These are phyloP conservation scores for Sardinella longiceps DNA, from an alignment of 2,797 vertebrate species.

Conservation along the genomic window DNA sequence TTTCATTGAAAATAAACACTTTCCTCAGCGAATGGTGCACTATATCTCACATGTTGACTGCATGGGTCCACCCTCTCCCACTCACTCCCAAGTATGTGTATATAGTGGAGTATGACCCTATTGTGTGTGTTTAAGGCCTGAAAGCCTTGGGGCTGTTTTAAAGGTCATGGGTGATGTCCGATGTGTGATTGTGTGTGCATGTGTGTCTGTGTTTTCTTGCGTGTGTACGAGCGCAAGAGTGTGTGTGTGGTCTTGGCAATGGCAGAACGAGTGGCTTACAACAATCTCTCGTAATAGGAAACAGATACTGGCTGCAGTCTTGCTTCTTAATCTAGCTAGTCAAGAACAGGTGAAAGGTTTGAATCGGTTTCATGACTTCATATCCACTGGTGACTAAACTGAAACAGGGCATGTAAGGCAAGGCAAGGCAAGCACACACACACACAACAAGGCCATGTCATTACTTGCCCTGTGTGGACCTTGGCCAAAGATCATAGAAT, in stretches of 20 bases:
- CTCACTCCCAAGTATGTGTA: neutral
- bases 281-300: slow-evolving; percentile 14
- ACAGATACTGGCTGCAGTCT: neutral
- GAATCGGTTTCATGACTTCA: neutral
- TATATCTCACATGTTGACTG: neutral
- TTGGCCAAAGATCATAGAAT: no score
- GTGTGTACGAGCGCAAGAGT: neutral
- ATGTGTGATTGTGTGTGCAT: slow-evolving; percentile 20
- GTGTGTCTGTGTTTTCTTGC: slow-evolving; percentile 3
- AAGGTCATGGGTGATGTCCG: slow-evolving; percentile 25
- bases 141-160: neutral
- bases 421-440: no score
- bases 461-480: neutral
- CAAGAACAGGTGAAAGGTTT: neutral
- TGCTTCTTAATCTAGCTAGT: neutral
- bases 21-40: neutral
- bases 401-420: neutral
- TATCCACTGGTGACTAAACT: neutral
- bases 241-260: slow-evolving; percentile 16
- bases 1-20: slow-evolving; percentile 26
- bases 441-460: neutral
- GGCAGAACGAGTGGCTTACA: neutral
- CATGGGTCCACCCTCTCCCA: neutral
- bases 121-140: slow-evolving; percentile 21
- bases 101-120: neutral